Evolutionary conservation across 2,797 vertebrate genomes (phyloP), one percentile per base, ranked within the genome.

Genomic region (Lates japonicus): DNA sequence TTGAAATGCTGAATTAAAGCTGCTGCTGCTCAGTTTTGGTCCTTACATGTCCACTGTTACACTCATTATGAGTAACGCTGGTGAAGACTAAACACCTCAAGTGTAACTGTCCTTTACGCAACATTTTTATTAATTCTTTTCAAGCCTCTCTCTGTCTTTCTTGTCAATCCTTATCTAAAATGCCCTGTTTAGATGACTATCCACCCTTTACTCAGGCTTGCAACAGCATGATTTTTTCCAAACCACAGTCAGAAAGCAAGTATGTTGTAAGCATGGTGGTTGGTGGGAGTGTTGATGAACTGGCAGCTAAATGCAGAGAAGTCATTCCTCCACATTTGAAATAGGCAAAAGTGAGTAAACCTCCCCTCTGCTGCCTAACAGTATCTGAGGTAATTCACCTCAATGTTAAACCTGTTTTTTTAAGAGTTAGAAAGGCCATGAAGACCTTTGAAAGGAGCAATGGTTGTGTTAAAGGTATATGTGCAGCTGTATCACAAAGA

Each of bases 271-370:
- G 33, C 19, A 8, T 39, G 29, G 60, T 19, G 75, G 39, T 69
- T 72, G 3, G 3, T 70, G 42, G 48, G 54, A 17, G 33, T 48
- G 49, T 39, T 62, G 74, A 60, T 52, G 60, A 77, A 7, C 59
- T 70, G 41, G 44, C 78, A 59, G 65, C 64, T 65, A 69, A 37
- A 29, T 29, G 25, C 25, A 29, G 25, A 29, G 25, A 41, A 57
- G 73, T 72, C 8, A 46, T 60, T 73, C 19, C 2, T 81, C 83
- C 70, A 67, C 79, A 77, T 86, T 80, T 76, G 71, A 70, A 82
- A 31, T 3, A 14, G 12, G 31, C 20, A 11, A 55, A 80, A 76
- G 25, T 42, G 13, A 52, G 33, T 74, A 31, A 19, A 0, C 65
- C 61, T 63, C 44, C 37, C 1, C 4, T 2, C 52, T 64, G 62